These are phyloP conservation scores for Erpornis zantholeuca DNA, from an alignment of 2,113 vertebrate genomes.

Conservation along the genomic window DNA sequence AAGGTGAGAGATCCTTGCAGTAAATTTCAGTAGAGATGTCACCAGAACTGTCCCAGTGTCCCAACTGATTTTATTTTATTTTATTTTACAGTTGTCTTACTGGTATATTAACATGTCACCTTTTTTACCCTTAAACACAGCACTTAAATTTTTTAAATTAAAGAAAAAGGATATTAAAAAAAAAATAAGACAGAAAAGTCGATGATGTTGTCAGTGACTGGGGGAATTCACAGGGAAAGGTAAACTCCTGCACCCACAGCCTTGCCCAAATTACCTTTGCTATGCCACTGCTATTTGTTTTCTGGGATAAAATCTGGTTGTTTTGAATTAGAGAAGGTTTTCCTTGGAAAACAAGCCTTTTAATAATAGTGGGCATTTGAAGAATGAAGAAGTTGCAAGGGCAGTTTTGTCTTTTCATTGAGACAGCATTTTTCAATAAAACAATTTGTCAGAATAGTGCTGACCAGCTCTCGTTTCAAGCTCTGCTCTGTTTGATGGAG, in stretches of 20 bases:
- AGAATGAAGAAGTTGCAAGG: neutral
- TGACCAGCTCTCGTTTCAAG: neutral
- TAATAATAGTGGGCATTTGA: neutral
- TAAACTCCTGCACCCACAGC: neutral
- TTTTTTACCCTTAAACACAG: neutral
- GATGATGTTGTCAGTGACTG: neutral
- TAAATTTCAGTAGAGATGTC: neutral
- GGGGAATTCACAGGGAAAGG: neutral
- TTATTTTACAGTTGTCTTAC: neutral
- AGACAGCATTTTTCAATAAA: neutral
- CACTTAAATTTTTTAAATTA: neutral
- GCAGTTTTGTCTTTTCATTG: neutral
- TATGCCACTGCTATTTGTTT: neutral
- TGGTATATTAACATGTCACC: fast-evolving
- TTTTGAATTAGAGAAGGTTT: neutral
- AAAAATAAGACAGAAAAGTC: neutral
- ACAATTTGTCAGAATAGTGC: neutral
- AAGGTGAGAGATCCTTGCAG: neutral
- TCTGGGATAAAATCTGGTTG: neutral
- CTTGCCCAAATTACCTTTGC: neutral
- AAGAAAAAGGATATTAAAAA: neutral
- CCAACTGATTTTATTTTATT: neutral
- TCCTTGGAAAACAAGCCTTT: neutral
- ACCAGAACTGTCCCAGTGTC: neutral
- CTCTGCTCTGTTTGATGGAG: neutral